Base-by-base conservation (phyloP, 2,888 invertebrate species). In the Halictus quadricinctus region DNA sequence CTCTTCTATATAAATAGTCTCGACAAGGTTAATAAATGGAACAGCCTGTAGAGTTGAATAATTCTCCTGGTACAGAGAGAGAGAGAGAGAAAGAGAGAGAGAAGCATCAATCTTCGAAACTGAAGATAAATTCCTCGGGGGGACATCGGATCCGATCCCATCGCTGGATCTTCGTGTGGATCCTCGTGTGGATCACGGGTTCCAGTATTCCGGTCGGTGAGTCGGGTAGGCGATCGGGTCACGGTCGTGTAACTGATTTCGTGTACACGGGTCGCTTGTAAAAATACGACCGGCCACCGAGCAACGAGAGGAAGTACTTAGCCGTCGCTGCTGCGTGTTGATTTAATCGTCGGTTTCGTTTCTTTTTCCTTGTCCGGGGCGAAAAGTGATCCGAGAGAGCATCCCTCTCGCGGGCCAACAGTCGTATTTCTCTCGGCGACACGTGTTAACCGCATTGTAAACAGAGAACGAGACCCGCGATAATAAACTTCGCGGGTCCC, bases 211-310 rank as follows among this genome's bases (percentile, higher is more conserved):
- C 66, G 21, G 50, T 74, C 50, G 60, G 69, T 74, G 77, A 29
- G 36, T 73, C 64, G 21, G 54, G 54, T 21, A 60, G n/a, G 46
- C 48, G 66, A 66, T 41, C 10, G 70, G 48, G 70, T 76, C 69
- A 80, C 76, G 75, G 41, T 50, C 21, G 54, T 76, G 76, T 80
- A 80, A 80, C 76, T 18, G 80, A 80, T 80, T 70, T 76, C 80
- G 80, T 29, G 70, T 80, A 80, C 36, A 70, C 69, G 58, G 36
- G 21, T 7, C 76, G 69, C 69, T 66, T 54, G 76, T 80, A 77
- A 80, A 80, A 80, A 80, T 77, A 80, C 77, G 58, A 13, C 18
- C 46, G 36, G 58, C 66, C n/a, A 21, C 66, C 29, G 69, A 25
- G 70, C 48, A 76, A 70, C 78, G 25, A 78, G 80, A 78, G 78